Evolutionary conservation across 2,797 vertebrate species (phyloP), one percentile per base, ranked within the genome.

Genomic region (Pyrrhura leucotis): DNA sequence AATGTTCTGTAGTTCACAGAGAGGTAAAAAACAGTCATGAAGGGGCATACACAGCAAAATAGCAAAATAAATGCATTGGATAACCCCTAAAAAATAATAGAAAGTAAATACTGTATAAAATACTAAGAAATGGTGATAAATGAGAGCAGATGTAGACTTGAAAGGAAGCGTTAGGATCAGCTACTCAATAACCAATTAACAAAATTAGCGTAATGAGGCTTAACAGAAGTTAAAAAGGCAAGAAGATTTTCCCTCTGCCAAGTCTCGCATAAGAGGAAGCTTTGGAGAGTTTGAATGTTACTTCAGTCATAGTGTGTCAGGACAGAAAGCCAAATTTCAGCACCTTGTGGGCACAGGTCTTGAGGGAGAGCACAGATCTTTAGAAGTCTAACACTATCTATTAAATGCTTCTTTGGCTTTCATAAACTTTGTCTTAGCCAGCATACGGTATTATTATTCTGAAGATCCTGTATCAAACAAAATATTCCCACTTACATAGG

Each of bases 81-180:
- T 51, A 44, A 7, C 12, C 48, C 37, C 45, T 58, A 5, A 5
- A 26, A 58, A 9, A 22, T 86, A 54, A 45, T 19, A 71, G 54
- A 62, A 88, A 63, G 51, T 8, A 78, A 96, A 85, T 79, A 89
- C 42, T 94, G 58, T 80, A 85, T 93, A 90, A 97, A 91, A 94
- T 62, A 47, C 44, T 89, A 42, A 61, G 81, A 90, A 85, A 88
- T 81, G 28, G 15, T 71, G 31, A 47, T 39, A 71, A 31, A 63
- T 37, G 12, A 83, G n/a, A 86, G 63, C 31, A 95, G 26, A 96
- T 76, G 80, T 84, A 65, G 35, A 33, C 26, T 81, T 86, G 35
- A 81, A 73, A 89, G 31, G 33, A 92, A 89, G 33, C 9, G 9
- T 73, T 82, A 69, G 29, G 23, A 12, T 79, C 80, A 92, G 25